phyloP scores from a whole-genome alignment of 1,140 invertebrate genomes.

The Drosophila pruinosa region DNA sequence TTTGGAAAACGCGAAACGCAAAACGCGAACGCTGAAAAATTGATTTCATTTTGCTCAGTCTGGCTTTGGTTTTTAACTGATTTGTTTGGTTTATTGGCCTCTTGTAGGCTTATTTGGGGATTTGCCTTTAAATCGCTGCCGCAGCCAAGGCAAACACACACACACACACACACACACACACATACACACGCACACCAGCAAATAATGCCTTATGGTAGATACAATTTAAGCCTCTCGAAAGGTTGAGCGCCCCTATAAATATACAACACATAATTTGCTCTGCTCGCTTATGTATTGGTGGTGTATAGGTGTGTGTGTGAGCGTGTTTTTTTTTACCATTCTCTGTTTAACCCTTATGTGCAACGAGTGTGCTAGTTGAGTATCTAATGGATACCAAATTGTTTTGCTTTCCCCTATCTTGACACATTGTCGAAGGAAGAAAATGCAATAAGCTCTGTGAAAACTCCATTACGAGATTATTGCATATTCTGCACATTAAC shows the following conservation, averaged over 20 bases:
- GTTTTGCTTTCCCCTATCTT: constrained; percentile 25
- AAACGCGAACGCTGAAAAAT: constrained; percentile 45
- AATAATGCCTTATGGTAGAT: constrained; percentile 65
- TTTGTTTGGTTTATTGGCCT: constrained; percentile 47
- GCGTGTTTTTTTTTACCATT: constrained; percentile 3
- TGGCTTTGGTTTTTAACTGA: constrained; percentile 19
- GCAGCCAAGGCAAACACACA: constrained; percentile 44
- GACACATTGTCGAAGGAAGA: constrained; percentile 5
- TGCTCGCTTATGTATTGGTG: neutral
- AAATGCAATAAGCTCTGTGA: constrained; percentile 18
- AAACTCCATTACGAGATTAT: neutral
- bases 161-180: constrained; percentile 15
- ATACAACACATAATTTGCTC: constrained; percentile 59
- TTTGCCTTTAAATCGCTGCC: constrained; percentile 71
- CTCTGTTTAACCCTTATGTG: constrained; percentile 23
- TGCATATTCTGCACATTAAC: neutral
- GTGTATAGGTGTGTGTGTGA: constrained; percentile 8
- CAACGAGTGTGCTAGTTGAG: constrained; percentile 62
- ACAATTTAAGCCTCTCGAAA: constrained; percentile 72
- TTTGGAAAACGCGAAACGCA: constrained; percentile 50
- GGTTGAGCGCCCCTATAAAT: constrained; percentile 75
- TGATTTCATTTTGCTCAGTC: constrained; percentile 43
- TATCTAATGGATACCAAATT: constrained; percentile 74
- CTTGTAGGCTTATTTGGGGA: constrained; percentile 68
- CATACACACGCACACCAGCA: constrained; percentile 18